phyloP scores from a whole-genome alignment of 2,797 vertebrate genomes.

The Hephaestus fuliginosus region DNA sequence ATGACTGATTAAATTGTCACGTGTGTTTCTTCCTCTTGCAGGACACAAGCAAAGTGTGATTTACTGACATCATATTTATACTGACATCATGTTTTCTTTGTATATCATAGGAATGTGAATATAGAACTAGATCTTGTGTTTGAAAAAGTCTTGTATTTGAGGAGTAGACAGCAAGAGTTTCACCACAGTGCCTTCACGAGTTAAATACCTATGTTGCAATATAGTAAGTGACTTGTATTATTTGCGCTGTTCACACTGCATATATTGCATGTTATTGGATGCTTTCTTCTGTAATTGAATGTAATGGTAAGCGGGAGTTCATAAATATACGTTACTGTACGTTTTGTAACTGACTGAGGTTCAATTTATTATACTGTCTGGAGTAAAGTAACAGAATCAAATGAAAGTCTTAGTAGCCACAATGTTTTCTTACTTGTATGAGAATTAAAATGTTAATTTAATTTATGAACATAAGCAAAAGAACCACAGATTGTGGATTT shows the following conservation, averaged over 20 bases:
- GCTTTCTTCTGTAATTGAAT: not conserved
- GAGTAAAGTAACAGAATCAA: too few relatives aligned
- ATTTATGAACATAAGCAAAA: not conserved
- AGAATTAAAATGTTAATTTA: not conserved
- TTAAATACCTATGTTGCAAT: not conserved
- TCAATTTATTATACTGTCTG: too few relatives aligned
- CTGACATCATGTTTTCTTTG: not conserved
- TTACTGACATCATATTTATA: not conserved
- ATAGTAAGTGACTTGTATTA: not conserved
- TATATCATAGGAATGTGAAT: too few relatives aligned
- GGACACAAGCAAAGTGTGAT: not conserved
- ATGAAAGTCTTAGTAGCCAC: too few relatives aligned
- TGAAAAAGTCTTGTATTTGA: not conserved
- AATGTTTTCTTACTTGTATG: not conserved
- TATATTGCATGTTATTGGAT: not conserved
- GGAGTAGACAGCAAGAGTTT: not conserved
- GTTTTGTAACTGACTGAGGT: too few relatives aligned
- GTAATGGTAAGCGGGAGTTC: too few relatives aligned
- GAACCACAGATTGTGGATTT: slow-evolving; percentile 2
- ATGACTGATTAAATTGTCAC: slow-evolving; percentile 6
- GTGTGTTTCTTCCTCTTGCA: not conserved
- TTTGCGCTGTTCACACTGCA: not conserved
- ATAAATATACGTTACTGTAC: too few relatives aligned
- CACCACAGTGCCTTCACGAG: not conserved
- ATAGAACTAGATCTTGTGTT: too few relatives aligned